phyloP scores from a whole-genome alignment of 2,113 vertebrate genomes.

The Dasyornis broadbenti region DNA sequence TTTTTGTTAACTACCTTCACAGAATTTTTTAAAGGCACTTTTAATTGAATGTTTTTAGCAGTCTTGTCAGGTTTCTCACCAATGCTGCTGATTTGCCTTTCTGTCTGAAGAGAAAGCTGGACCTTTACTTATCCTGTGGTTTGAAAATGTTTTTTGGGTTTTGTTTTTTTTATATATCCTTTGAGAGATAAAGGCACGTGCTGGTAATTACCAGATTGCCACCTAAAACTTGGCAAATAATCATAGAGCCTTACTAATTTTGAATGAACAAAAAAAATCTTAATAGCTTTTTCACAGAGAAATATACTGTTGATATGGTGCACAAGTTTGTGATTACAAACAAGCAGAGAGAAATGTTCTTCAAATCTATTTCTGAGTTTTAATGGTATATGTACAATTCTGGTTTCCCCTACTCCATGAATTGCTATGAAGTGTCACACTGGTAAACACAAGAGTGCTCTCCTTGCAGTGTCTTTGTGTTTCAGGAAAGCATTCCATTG shows the following conservation, averaged over 20 bases:
- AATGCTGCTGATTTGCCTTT: neutral
- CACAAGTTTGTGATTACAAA: neutral
- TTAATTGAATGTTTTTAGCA: neutral
- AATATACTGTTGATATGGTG: neutral
- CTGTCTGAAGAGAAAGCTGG: neutral
- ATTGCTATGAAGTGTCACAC: neutral
- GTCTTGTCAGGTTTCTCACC: neutral
- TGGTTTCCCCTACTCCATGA: neutral
- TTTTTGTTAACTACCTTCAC: neutral
- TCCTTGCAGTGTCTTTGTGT: neutral
- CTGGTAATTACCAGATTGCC: neutral
- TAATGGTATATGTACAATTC: neutral
- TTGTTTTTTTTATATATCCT: neutral
- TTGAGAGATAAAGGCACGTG: neutral
- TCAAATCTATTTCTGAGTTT: neutral
- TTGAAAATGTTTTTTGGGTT: neutral
- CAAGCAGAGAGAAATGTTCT: neutral
- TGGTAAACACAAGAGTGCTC: neutral
- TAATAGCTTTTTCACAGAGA: neutral
- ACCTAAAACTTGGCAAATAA: neutral
- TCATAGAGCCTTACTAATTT: neutral
- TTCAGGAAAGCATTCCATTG: neutral
- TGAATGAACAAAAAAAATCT: neutral
- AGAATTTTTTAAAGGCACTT: neutral
- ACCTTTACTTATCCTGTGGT: neutral